Base-by-base conservation (phyloP, 2,888 invertebrate genomes). In the Artemia sinica region DNA sequence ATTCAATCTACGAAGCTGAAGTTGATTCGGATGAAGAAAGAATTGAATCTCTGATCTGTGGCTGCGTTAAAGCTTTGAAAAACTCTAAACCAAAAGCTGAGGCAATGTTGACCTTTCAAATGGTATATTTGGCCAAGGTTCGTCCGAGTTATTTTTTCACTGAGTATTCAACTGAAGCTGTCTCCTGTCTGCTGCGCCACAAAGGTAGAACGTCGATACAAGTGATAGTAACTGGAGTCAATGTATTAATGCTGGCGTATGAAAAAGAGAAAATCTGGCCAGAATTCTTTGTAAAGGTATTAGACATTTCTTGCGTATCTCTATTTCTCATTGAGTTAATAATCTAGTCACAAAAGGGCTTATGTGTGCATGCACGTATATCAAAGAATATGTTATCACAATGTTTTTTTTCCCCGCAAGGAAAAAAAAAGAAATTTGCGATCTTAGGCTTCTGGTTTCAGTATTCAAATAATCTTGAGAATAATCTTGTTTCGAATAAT, bases 221-320 rank as follows among this genome's bases (percentile, higher is more conserved):
- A 71, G 65, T 67, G 49, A 18, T 67, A 68, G 13, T 48, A 67
- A 67, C 50, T 67, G 87, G 89, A 7, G 86, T 91, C 71, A 93
- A 92, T 79, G 81, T 94, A 74, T 78, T 95, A 68, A 84, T 88
- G 75, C 83, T 86, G 73, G 89, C 89, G 0, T 92, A 86, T 76
- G 81, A 84, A 67, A 91, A 93, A 63, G 87, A 87, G 73, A 85
- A 83, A 71, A 85, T 86, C 74, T 96, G 95, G 96, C 94, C 95
- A 0, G 92, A 94, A 76, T 81, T 84, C 69, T 92, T 95, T 80
- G 84, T 95, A 2, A 91, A 89, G 83, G 89, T 89, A 76, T 73
- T 74, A n/a, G 8, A 18, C 18, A 18, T 41, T 41, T 41, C 3
- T 41, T 41, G 41, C 41, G 41, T 41, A 41, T 41, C 6, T 41